Evolutionary conservation across 2,797 vertebrate species (phyloP), one percentile per base, ranked within the genome.

Genomic region (Macrochelys suwanniensis): DNA sequence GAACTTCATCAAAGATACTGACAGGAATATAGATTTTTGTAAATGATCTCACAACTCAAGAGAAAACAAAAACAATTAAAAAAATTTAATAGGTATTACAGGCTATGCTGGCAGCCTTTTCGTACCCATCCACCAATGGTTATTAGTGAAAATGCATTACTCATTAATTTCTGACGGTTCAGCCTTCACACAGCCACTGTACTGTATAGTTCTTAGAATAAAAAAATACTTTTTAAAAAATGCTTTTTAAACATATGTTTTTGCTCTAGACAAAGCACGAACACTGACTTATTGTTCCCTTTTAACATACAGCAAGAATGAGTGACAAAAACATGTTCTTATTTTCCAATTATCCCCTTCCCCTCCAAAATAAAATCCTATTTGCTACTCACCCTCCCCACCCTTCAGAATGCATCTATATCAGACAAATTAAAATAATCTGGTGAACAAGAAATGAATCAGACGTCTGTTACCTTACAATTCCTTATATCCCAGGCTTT

Each of bases 401-500:
- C 54, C 42, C 28, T 45, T 28, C 45, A 47, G 56, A 82, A 82
- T 82, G 17, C 17, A 81, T 54, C 23, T 56, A 42, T 17, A 59
- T 59, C 17, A 77, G 68, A 42, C 37, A 68, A 37, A 19, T 37
- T 47, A 76, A 82, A 57, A 57, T 28, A 54, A 42, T 51, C 77
- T 53, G 19, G 26, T 11, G 26, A 16, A 45, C 54, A 82, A 57
- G 15, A 28, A 81, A 81, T 21, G 26, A 77, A 61, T 80, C 68
- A 59, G 0, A 87, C 50, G 84, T 84, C 8, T 33, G 54, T 94
- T 98, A 99, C 99, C 99, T 99, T 99, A 96, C 98, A 96, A 82
- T 97, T 98, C 96, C 99, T 99, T 68, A 98, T 89, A 97, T 99
- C 99, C 99, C 99, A 99, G 19, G 99, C 99, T 95, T 99, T 99